Evolutionary conservation across 2,113 vertebrate genomes (phyloP).

Genomic region (Pterocles burchelli): DNA sequence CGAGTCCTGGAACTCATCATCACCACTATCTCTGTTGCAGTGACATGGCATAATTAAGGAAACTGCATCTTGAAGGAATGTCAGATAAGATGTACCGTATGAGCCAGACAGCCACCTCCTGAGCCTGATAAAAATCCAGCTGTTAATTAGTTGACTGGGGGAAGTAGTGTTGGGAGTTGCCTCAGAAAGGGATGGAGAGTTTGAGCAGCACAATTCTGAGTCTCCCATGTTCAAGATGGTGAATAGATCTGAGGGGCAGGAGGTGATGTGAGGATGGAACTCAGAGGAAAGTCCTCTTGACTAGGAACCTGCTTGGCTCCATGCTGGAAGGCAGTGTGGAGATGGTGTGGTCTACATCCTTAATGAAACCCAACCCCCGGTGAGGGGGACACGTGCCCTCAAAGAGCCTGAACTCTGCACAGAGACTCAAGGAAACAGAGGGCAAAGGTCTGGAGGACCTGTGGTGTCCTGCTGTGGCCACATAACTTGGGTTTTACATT

Average conservation of each 20-base stretch:
- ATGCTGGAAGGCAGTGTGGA: background rate
- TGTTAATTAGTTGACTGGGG: background rate
- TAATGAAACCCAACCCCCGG: fast-evolving
- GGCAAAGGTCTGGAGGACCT: background rate
- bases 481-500: background rate
- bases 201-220: background rate
- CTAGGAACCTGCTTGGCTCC: background rate
- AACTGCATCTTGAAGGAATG: background rate
- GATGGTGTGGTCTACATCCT: background rate
- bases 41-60: background rate
- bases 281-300: background rate
- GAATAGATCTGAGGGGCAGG: background rate
- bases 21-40: background rate
- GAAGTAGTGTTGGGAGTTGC: background rate
- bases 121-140: background rate
- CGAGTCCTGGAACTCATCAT: background rate
- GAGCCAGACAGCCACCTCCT: background rate
- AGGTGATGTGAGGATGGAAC: background rate
- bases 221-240: background rate
- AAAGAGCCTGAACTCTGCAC: background rate
- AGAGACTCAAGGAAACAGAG: background rate
- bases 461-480: background rate
- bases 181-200: background rate
- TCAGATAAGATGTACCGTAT: conserved; percentile 14
- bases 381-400: fast-evolving